phyloP scores from a whole-genome alignment of 1,140 invertebrate species.

The Cyrtorhinus lividipennis region DNA sequence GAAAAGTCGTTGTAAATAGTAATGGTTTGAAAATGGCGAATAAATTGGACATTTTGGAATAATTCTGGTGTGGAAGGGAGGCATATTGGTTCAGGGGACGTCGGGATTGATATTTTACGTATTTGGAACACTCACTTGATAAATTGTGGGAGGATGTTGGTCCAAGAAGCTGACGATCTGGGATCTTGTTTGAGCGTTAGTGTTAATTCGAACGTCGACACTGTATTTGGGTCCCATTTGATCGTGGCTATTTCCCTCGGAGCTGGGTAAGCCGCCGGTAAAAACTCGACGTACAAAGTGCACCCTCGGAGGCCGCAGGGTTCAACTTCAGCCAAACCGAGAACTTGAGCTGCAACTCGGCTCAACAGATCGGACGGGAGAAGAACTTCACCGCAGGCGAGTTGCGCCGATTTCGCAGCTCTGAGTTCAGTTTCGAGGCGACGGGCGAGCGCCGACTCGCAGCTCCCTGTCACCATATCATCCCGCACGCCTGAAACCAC shows the following conservation, averaged over 20 bases:
- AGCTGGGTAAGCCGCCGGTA: slow-evolving; percentile 38
- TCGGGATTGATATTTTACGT: background rate
- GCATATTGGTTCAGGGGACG: no score
- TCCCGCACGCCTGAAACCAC: slow-evolving; percentile 16
- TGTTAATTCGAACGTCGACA: slow-evolving; percentile 73
- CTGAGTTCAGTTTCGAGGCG: slow-evolving; percentile 57
- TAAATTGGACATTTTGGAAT: no score
- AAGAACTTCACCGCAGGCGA: slow-evolving; percentile 63
- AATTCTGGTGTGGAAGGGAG: no score
- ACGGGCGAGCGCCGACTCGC: slow-evolving; percentile 34
- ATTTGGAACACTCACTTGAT: slow-evolving; percentile 51
- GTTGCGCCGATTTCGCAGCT: slow-evolving; percentile 57
- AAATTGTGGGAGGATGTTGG: slow-evolving; percentile 65
- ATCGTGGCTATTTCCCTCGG: slow-evolving; percentile 46
- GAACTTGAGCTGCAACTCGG: slow-evolving; percentile 55
- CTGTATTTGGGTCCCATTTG: slow-evolving; percentile 64
- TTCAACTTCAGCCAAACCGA: slow-evolving; percentile 64
- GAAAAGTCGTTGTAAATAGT: no score
- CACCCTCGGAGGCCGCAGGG: slow-evolving; percentile 69
- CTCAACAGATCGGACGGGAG: slow-evolving; percentile 60
- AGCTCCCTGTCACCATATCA: slow-evolving; percentile 20
- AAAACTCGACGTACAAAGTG: slow-evolving; percentile 58
- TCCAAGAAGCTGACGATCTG: slow-evolving; percentile 48
- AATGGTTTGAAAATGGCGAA: no score
- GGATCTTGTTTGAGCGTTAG: slow-evolving; percentile 66